Base-by-base conservation (phyloP, 2,113 vertebrate genomes). In the Mirza zaza region DNA sequence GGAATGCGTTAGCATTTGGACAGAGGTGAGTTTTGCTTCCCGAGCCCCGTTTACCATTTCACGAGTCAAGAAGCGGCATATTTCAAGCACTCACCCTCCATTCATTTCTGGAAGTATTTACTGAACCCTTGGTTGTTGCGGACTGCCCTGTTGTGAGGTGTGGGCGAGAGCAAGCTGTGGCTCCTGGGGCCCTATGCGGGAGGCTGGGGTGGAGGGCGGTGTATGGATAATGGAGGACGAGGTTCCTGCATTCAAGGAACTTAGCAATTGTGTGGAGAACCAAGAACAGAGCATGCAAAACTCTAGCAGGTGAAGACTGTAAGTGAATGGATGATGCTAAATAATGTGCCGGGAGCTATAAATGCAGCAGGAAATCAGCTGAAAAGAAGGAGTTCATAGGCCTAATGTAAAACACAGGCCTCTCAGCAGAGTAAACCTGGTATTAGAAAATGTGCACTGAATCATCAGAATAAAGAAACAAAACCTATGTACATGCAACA, bases 401-500 rank as follows among this genome's bases (percentile, higher is more conserved):
- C 73, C 15, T 32, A 1, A 25, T 6, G 1, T 14, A 45, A 67
- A n/a, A 61, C 6, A 4, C 55, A 76, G n/a, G 25, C 29, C 63
- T 92, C 65, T 45, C 13, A 75, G 68, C n/a, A 5, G 29, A 77
- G 27, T 34, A 32, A 23, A 71, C 25, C 14, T n/a, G 9, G 29
- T 34, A 11, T 63, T 8, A 20, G 59, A 71, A 68, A 87, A 39
- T 42, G 20, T 12, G 57, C 23, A 63, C 29, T 29, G 61, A 63
- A 29, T 63, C 11, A 63, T 92, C 34, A 70, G 57, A 20, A 14
- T 0, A 6, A 77, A 96, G 59, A n/a, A 89, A 23, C 39, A 61
- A 57, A 67, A 34, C 23, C 57, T 34, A 6, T 55, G 27, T 2
- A 3, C 5, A 5, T 0, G 8, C 23, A 20, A 1, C 5, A 13